Evolutionary conservation across 2,888 invertebrate species (phyloP).

Genomic region (Dioctria rufipes): DNA sequence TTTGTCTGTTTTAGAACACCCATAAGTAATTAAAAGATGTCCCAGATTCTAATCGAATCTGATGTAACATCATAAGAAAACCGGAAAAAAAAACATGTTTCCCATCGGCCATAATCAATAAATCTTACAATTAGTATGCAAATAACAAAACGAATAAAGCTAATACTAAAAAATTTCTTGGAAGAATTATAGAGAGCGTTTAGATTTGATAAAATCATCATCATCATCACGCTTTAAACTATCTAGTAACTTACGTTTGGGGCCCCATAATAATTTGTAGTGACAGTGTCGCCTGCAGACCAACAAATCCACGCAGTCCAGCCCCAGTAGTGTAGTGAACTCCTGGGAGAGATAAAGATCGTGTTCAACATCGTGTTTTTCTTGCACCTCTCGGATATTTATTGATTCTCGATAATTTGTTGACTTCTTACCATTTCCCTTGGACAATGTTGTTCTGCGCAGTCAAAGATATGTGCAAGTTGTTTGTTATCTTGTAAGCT

Average conservation of each 20-base stretch:
- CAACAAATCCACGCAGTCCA: background rate
- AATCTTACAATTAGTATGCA: slow-evolving; percentile 22
- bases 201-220: slow-evolving; percentile 44
- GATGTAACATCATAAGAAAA: no score
- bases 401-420: slow-evolving; percentile 70
- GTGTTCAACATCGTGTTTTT: slow-evolving; percentile 72
- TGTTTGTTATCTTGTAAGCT: slow-evolving; percentile 39
- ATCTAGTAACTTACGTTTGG: slow-evolving; percentile 9
- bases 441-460: slow-evolving; percentile 35
- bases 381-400: slow-evolving; percentile 69
- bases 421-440: slow-evolving; percentile 64
- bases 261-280: slow-evolving; percentile 43
- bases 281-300: slow-evolving; percentile 45
- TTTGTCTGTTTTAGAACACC: no score
- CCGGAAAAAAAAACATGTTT: no score
- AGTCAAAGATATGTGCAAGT: slow-evolving; percentile 33
- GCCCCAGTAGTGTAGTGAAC: slow-evolving; percentile 49
- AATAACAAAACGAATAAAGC: slow-evolving; percentile 17
- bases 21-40: no score
- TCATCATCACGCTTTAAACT: slow-evolving; percentile 43
- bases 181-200: slow-evolving; percentile 34
- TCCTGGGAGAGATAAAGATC: slow-evolving; percentile 69
- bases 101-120: background rate
- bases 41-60: no score
- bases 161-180: slow-evolving; percentile 34